phyloP scores from a whole-genome alignment of 2,888 invertebrate genomes.

The Hyposoter didymator region DNA sequence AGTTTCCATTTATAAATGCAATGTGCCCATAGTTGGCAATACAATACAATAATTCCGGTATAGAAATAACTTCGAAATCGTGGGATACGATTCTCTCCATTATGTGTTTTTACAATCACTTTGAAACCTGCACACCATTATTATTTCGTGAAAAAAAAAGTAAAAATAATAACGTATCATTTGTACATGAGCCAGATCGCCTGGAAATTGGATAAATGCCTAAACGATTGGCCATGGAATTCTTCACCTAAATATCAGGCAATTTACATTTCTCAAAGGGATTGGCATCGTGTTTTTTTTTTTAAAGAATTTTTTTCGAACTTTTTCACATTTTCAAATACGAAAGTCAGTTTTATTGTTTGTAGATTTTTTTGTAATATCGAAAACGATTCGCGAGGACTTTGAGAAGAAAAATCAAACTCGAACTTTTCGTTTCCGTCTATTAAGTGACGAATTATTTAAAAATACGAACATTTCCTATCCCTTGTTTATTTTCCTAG shows the following conservation, averaged over 20 bases:
- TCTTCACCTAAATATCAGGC: background rate
- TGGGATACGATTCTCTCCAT: conserved; percentile 11
- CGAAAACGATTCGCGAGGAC: background rate
- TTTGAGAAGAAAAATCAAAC: background rate
- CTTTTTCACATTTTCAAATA: background rate
- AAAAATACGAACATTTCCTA: background rate
- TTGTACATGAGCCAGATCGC: background rate
- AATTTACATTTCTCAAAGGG: background rate
- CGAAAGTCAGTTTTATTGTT: background rate
- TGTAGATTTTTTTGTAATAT: background rate
- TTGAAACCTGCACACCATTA: conserved; percentile 17
- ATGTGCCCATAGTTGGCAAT: conserved; percentile 20
- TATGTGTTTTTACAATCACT: conserved; percentile 3
- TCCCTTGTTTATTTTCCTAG: background rate
- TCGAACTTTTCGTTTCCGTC: background rate
- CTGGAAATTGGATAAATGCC: conserved; percentile 9
- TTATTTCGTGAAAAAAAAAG: conserved; percentile 21
- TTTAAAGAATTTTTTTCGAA: background rate
- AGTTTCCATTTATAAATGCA: conserved; percentile 10
- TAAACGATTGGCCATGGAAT: background rate
- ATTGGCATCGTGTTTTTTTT: background rate
- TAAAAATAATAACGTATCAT: background rate
- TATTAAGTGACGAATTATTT: background rate
- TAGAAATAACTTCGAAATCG: conserved; percentile 7
- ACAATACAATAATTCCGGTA: conserved; percentile 15